phyloP scores from a whole-genome alignment of 1,140 invertebrate species.

The Sminthurides bifidus region DNA sequence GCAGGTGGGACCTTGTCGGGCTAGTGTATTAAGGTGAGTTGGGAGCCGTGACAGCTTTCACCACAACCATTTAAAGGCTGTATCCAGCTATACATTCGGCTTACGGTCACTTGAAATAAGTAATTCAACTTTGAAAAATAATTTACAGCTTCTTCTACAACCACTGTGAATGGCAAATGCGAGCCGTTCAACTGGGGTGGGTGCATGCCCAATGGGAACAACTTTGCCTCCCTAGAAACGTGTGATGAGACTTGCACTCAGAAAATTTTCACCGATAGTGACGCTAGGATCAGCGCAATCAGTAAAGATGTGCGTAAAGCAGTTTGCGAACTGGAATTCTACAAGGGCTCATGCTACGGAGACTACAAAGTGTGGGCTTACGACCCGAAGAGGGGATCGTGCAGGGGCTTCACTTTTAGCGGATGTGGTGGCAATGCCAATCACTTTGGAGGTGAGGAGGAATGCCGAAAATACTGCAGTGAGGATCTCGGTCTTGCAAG shows the following conservation, averaged over 20 bases:
- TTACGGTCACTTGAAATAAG: neutral
- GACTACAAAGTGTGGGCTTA: conserved; percentile 14
- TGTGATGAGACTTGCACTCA: conserved; percentile 14
- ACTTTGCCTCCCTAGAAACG: conserved; percentile 17
- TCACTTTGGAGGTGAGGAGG: conserved; percentile 32
- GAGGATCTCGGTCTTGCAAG: neutral
- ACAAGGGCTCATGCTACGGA: conserved; percentile 18
- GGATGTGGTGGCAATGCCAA: conserved; percentile 38
- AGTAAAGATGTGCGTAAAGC: no score
- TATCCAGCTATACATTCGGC: neutral
- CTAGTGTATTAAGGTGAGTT: conserved; percentile 16
- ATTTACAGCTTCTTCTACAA: conserved; percentile 58
- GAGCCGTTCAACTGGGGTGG: conserved; percentile 27
- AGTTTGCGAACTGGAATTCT: conserved; percentile 5
- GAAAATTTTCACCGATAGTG: no score
- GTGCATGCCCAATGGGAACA: conserved; percentile 28
- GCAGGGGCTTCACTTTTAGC: conserved; percentile 17
- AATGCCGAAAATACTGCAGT: conserved; percentile 28
- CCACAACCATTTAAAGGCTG: neutral
- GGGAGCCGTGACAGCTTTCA: neutral
- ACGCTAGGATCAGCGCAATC: no score
- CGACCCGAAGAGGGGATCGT: conserved; percentile 24
- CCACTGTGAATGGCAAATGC: conserved; percentile 51
- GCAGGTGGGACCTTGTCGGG: conserved; percentile 19
- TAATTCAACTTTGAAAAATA: conserved; percentile 5